These are phyloP conservation scores for Esox lucius DNA, from an alignment of 2,797 vertebrate species.

Conservation along the genomic window DNA sequence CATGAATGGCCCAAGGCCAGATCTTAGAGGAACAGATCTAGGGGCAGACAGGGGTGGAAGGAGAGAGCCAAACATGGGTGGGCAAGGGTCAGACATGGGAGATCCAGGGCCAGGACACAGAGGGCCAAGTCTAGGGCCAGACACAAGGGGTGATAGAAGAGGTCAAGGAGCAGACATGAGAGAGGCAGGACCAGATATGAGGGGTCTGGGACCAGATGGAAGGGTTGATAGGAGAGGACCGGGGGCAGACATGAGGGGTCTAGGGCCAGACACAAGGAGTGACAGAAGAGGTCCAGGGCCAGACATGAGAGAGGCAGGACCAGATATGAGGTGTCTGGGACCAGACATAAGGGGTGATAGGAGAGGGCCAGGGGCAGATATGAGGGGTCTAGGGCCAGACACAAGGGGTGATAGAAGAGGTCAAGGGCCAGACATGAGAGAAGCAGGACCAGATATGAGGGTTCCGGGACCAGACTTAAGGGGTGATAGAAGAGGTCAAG, in stretches of 20 bases:
- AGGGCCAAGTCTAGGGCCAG: not conserved
- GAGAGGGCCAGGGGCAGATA: conserved; percentile 17
- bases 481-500: conserved; percentile 6
- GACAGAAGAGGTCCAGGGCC: not conserved
- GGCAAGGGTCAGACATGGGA: conserved; percentile 3
- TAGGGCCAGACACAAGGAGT: conserved; percentile 43
- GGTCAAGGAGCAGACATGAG: not conserved
- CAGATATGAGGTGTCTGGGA: not conserved
- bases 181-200: not conserved
- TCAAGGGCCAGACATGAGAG: conserved; percentile 15
- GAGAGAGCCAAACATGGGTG: conserved; percentile 5
- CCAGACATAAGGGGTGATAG: conserved; percentile 4
- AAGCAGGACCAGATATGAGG: not conserved
- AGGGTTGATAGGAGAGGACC: not conserved
- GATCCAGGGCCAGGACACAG: not conserved
- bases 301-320: conserved; percentile 18
- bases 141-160: not conserved
- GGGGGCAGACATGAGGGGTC: conserved; percentile 5
- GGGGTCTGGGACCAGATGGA: not conserved
- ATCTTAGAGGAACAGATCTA: conserved; percentile 10
- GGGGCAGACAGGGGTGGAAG: conserved; percentile 9
- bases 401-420: conserved; percentile 7
- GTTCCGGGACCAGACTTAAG: not conserved
- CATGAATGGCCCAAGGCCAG: conserved; percentile 4
- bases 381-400: not conserved